Evolutionary conservation across 2,888 invertebrate genomes (phyloP), one percentile per base, ranked within the genome.

Genomic region (Aphidius colemani): DNA sequence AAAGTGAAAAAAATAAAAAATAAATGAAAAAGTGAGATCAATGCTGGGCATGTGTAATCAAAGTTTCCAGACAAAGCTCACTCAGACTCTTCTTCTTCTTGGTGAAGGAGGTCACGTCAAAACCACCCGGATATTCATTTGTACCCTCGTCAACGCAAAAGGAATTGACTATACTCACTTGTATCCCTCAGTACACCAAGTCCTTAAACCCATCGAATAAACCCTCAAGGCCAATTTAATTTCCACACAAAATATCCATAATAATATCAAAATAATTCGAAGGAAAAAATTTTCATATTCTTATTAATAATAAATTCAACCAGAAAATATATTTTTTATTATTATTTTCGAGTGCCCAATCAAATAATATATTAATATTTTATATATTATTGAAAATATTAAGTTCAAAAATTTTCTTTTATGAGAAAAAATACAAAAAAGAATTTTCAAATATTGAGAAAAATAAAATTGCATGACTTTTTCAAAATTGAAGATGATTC

Each of bases 31-130:
- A 59, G 49, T 48, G 50, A 57, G 57, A 60, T 64, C 57, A 53
- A 51, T 13, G 43, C 46, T 67, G 61, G 70, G 70, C 70, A 75
- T 76, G 77, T 77, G 77, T 76, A 78, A 78, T 78, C 78, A 77
- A 78, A 78, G 76, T 78, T 78, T 76, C 73, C 74, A 78, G 77
- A 78, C 78, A 71, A 74, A 30, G 30, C 30, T 67, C 73, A 70
- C 72, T 73, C 73, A 70, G 55, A 64, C 67, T 63, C 50, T 53
- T 65, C 39, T 53, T 65, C 39, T 48, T 46, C 46, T 58, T 68
- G 66, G 69, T 70, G 66, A 69, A 69, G 67, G 67, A 66, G 69
- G 66, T 67, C 70, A 69, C 67, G 72, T 71, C 75, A 68, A 68
- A 67, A 70, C 71, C 74, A 71, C 63, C 69, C 71, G 72, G 70